phyloP scores from a whole-genome alignment of 2,113 vertebrate species.

The Rhizomys pruinosus region DNA sequence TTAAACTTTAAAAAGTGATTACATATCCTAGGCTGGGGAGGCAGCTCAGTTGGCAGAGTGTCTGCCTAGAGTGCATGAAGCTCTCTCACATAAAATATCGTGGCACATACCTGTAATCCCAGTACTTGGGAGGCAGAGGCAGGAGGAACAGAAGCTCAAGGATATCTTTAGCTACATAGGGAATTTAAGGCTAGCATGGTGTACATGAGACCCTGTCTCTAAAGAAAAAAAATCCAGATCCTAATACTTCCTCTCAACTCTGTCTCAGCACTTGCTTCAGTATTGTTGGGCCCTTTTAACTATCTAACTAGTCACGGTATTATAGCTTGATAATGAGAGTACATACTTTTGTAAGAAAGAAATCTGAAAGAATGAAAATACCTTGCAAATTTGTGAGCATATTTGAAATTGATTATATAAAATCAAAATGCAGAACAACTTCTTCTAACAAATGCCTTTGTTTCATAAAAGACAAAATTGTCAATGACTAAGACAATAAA shows the following conservation, averaged over 20 bases:
- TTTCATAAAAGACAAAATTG: conserved; percentile 13
- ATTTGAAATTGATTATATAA: neutral
- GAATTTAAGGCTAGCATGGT: no score
- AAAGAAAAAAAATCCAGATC: neutral
- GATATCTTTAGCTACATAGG: neutral
- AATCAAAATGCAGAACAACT: conserved; percentile 25
- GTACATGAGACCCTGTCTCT: no score
- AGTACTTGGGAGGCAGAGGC: neutral
- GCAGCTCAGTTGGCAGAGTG: no score
- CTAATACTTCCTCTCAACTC: conserved; percentile 36
- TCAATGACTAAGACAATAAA: neutral
- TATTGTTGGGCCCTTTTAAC: neutral
- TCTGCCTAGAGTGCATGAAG: neutral
- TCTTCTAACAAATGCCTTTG: conserved; percentile 21
- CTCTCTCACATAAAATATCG: neutral
- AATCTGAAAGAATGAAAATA: neutral
- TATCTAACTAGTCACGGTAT: neutral
- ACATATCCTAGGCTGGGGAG: neutral
- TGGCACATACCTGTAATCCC: no score
- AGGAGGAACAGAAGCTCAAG: neutral
- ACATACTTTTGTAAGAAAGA: conserved; percentile 5
- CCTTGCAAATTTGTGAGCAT: conserved; percentile 19
- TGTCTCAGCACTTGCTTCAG: neutral
- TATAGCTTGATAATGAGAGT: neutral
- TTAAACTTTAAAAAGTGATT: no score